These are phyloP conservation scores for Dryobotodes eremita DNA, from an alignment of 2,888 invertebrate genomes.

Conservation along the genomic window DNA sequence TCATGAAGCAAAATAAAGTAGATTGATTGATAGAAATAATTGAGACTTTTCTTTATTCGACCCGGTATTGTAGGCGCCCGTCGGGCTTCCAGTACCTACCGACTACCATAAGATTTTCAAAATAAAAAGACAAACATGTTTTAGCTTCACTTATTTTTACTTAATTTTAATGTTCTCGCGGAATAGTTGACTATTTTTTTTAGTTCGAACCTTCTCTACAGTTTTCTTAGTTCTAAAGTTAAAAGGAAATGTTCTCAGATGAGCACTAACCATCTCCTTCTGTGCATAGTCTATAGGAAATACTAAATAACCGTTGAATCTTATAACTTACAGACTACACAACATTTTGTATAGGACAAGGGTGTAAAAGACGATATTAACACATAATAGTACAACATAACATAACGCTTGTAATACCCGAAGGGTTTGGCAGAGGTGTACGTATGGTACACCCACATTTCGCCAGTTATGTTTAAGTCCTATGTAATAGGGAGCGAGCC, in stretches of 20 bases:
- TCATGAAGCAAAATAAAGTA: background rate
- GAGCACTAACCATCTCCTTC: constrained; percentile 21
- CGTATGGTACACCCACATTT: too few species aligned
- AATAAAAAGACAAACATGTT: background rate
- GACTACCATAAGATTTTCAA: background rate
- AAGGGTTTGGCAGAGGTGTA: too few species aligned
- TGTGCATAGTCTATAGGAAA: constrained; percentile 53
- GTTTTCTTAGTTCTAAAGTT: background rate
- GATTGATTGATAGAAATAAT: background rate
- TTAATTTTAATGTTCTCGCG: background rate
- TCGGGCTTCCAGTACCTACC: background rate
- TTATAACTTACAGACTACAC: constrained; percentile 62
- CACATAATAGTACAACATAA: constrained; percentile 59
- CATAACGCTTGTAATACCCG: too few species aligned
- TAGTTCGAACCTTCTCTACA: constrained; percentile 3
- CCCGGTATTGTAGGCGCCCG: too few species aligned
- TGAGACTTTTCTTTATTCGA: background rate
- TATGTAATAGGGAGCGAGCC: too few species aligned
- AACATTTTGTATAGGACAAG: constrained; percentile 12
- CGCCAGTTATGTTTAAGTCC: too few species aligned
- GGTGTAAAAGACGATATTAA: constrained; percentile 67
- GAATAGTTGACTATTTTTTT: background rate
- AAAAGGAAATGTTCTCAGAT: constrained; percentile 18
- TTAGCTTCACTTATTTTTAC: background rate
- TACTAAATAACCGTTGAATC: background rate